Evolutionary conservation across 2,888 invertebrate species (phyloP), one percentile per base, ranked within the genome.

Genomic region (Adelphocoris suturalis): DNA sequence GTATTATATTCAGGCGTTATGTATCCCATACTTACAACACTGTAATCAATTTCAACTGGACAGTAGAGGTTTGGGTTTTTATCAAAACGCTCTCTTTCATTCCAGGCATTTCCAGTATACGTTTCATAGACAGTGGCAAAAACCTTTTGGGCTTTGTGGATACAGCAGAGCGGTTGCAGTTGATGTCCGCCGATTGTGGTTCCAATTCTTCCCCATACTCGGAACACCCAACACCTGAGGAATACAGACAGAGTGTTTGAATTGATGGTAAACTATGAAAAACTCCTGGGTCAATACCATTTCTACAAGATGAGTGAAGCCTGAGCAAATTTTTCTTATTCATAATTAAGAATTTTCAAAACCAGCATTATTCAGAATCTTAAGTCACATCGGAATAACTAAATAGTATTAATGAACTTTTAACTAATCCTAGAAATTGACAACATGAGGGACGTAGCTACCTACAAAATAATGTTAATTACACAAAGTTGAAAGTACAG

Each of bases 191-290:
- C 99, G 92, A 98, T 97, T 0, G 96, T 97, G 0, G 99, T 99
- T 5, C 99, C 99, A 92, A 99, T 98, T 90, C 99, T 95, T 14
- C 99, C 99, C 99, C 99, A 99, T 0, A 98, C 95, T 19, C 98
- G 95, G 94, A 97, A 99, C 46, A 99, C 93, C 96, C 96, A 97
- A 93, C 94, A 97, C 91, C 95, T 96, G 87, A 85, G 76, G 89
- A 19, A 87, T 13, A 81, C 37, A 2, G 37, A 37, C 37, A 37
- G 37, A 37, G 7, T 4, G 3, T 2, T 37, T 37, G 7, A 37
- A 37, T 37, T 37, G 37, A 4, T 37, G 37, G 37, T 37, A 37
- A 37, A 4, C 2, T 4, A 37, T 2, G 37, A 37, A 37, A 37
- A 37, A 37, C 37, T n/a, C n/a, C n/a, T 37, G 37, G 37, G 7